Base-by-base conservation (phyloP, 2,888 invertebrate genomes). In the Brachyopa scutellaris region DNA sequence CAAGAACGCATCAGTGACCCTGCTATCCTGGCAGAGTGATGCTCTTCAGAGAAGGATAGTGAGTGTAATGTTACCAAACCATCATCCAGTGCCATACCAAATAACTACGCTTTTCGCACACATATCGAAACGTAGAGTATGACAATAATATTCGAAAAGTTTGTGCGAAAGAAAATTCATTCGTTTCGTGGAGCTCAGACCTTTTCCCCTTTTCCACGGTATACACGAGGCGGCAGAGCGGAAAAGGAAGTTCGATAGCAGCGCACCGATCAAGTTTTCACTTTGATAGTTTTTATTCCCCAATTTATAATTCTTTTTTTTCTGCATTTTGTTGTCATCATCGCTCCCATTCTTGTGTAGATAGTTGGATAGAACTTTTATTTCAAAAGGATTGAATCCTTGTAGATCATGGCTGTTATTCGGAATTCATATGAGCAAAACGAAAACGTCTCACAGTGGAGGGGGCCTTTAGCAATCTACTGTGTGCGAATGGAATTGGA, bases 141-240 rank as follows among this genome's bases (percentile, higher is more conserved):
- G 77, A 79, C 73, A 79, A 74, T 79, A 79, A 74, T 79, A 79
- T 74, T 74, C 55, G 67, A 42, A 79, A 79, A 79, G 67, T 79
- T 79, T 79, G 61, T 21, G 21, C 55, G 62, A 69, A 78, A 79
- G 67, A 79, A 79, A 79, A 79, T 79, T 61, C 73, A 79, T 79
- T 74, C 74, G 67, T 55, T 74, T 42, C 73, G n/a, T 61, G n/a
- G 51, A 57, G 49, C 62, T 77, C 69, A 69, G 61, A 77, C 69
- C 62, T 61, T 77, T 59, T 26, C 26, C 31, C 40, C 38, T 1
- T n/a, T n/a, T n/a, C n/a, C n/a, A n/a, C n/a, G n/a, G n/a, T n/a
- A n/a, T n/a, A n/a, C n/a, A n/a, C n/a, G n/a, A n/a, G n/a, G n/a
- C n/a, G n/a, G n/a, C n/a, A n/a, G n/a, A n/a, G n/a, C n/a, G 7